Conservation (phyloP, 2,113 vertebrate genomes). For the Uria lomvia region DNA sequence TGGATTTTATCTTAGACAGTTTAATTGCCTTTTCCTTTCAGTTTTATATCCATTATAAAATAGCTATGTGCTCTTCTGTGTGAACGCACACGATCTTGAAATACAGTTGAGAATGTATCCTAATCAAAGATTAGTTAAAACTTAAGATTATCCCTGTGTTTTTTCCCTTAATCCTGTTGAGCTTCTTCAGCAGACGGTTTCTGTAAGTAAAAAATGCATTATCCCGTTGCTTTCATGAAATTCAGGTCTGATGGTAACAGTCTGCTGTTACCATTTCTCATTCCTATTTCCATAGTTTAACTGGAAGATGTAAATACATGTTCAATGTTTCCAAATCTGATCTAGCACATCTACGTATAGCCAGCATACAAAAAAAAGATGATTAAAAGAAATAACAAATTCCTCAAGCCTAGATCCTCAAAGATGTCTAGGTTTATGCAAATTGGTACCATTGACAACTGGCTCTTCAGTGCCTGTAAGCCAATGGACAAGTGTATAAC, state of each 20-base stretch:
- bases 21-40: conserved; percentile 22
- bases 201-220: conserved; percentile 1
- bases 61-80: background rate
- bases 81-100: background rate
- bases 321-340: background rate
- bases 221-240: background rate
- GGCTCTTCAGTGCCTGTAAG: background rate
- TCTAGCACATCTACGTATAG: background rate
- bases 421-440: background rate
- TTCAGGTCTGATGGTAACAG: background rate
- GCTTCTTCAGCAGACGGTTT: conserved; percentile 14
- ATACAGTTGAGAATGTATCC: background rate
- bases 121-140: conserved; percentile 29
- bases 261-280: background rate
- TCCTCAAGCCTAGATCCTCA: background rate
- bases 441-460: background rate
- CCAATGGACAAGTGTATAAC: background rate
- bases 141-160: conserved; percentile 17
- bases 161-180: conserved; percentile 23
- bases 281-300: background rate
- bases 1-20: conserved; percentile 22
- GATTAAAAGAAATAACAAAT: background rate
- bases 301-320: background rate
- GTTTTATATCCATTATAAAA: background rate
- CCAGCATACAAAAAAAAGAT: background rate